A percentile compares a stretch with the other conserved stretches of the same genome.
phyloP scores from a whole-genome alignment of 2,113 vertebrate species.

The Rallus limicola region DNA sequence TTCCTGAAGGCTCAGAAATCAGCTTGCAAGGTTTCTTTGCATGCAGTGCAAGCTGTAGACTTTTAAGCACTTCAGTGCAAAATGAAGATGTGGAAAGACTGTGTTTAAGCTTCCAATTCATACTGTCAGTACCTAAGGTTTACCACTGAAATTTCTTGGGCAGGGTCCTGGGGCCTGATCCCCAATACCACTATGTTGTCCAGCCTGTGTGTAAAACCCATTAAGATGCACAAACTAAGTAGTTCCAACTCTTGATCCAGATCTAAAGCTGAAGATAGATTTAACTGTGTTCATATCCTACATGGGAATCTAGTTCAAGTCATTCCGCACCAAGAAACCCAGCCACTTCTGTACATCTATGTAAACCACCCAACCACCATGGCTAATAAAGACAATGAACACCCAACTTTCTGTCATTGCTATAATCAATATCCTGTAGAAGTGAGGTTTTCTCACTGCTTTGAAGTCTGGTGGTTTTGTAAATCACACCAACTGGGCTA shows the following conservation, averaged over 20 bases:
- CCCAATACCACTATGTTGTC: background rate
- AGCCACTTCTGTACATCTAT: background rate
- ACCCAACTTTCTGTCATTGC: background rate
- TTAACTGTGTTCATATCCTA: background rate
- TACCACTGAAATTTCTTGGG: background rate
- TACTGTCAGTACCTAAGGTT: background rate
- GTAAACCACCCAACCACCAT: background rate
- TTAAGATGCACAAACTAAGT: background rate
- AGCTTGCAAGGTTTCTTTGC: background rate
- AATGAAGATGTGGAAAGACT: background rate
- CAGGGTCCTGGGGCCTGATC: background rate
- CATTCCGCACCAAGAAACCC: background rate
- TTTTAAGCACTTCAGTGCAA: background rate
- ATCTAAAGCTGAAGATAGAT: background rate
- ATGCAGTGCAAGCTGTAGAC: background rate
- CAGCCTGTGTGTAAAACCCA: background rate
- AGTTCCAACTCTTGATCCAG: background rate
- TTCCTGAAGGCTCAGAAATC: background rate
- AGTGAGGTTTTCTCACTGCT: background rate
- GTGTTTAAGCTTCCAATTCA: background rate
- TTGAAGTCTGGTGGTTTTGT: background rate
- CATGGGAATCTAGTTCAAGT: background rate
- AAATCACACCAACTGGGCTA: background rate
- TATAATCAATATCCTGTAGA: conserved; percentile 16
- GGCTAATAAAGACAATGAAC: conserved; percentile 1